Evolutionary conservation across 2,797 vertebrate genomes (phyloP), one percentile per base, ranked within the genome.

Genomic region (Esox lucius): DNA sequence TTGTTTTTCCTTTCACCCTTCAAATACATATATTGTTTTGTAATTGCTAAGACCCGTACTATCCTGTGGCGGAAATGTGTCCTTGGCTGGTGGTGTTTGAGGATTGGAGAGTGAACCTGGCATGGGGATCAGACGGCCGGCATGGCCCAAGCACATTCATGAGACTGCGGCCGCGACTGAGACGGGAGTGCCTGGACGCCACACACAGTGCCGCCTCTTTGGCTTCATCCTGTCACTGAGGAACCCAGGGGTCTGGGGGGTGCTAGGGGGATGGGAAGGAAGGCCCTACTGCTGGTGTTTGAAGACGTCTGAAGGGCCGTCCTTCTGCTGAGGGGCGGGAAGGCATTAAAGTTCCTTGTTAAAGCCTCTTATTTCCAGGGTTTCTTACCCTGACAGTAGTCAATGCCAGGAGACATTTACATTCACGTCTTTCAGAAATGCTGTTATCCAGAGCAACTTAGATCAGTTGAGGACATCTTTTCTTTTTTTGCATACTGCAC

Each of bases 141-240:
- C 9, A 68, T 46, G 65, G 17, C 49, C 49, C 64, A 74, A 62
- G 17, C 65, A 49, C 65, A 56, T 68, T 74, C 73, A 68, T 5
- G 31, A 31, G 64, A 17, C 73, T 51, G 64, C 33, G 48, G 31
- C 51, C 33, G 4, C 16, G 71, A 59, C 73, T 75, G 65, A 61
- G 73, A 65, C 66, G 16, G 24, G 66, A 16, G 39, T 17, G 73
- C 42, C 66, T 42, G 64, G 64, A 68, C 72, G 56, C 71, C 75
- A 77, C 70, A 77, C 70, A 65, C 75, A 24, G 59, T 61, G 68
- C 56, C 28, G 35, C 74, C 73, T 61, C 67, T 56, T 51, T 65
- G 61, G 56, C 46, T 59, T 61, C n/a, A 9, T 22, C 42, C 73
- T 35, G 68, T 65, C 66, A 70, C 68, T 49, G 24, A 46, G 39